Base-by-base conservation (phyloP, 2,797 vertebrate genomes). In the Vespertilio murinus region DNA sequence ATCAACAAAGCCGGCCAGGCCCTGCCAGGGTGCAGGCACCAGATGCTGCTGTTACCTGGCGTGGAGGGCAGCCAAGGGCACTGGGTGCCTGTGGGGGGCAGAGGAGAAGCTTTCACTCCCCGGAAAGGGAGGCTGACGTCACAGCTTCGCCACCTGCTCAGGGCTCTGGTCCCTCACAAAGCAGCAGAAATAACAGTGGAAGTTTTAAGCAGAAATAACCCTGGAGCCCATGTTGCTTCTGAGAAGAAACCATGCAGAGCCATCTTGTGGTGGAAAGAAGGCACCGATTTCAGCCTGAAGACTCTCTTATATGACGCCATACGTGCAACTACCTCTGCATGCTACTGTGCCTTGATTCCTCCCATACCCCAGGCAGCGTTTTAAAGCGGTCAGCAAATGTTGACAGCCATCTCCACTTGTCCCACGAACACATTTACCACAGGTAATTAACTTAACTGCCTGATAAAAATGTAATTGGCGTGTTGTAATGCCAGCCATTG, bases 181-280 rank as follows among this genome's bases (percentile, higher is more conserved):
- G 0, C 1, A 0, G 3, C 42, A 42, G 42, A 42, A 42, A 42
- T 42, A 42, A 42, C 42, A 42, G 42, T 42, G 42, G 42, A 42
- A 42, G 10, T 59, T 70, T 70, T 54, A 23, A 42, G 42, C 42
- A 42, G 42, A 42, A 42, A 42, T 42, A 42, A 42, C 13, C 20
- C 4, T 0, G 8, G 12, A n/a, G 38, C 23, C 38, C 5, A 0
- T 3, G 4, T 59, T 35, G 17, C n/a, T 71, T 8, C 1, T 9
- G 14, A 95, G 86, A 93, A 38, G 81, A 81, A 96, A 96, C 95
- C 80, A 74, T 22, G 91, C 45, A 97, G 97, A 94, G 98, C 98
- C 98, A 98, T 94, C 98, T 98, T 96, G 98, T 98, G 98, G 98
- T 96, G 73, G 89, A 23, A 92, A 69, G 93, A 85, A 18, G 10